Evolutionary conservation across 2,797 vertebrate species (phyloP), one percentile per base, ranked within the genome.

Genomic region (Stomatorhinus walkeri): DNA sequence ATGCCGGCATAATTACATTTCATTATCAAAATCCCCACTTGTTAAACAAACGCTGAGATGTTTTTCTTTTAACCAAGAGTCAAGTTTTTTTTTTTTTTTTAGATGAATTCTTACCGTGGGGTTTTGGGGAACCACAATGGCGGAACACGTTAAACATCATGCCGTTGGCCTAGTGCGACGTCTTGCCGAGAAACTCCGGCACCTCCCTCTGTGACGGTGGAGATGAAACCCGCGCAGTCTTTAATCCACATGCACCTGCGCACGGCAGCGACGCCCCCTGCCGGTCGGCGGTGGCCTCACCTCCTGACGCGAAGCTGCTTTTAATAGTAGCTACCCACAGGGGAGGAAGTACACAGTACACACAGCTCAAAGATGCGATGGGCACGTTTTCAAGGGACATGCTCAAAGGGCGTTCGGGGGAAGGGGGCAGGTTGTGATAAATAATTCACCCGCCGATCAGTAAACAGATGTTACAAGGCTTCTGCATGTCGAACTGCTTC

Each of bases 1-100:
- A 88, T 91, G 88, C 90, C 89, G 87, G 88, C 90, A 91, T 92
- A 92, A 93, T 93, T 93, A 91, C 88, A 90, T 91, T 92, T 92
- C 85, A 93, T 94, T 92, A 94, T 92, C 24, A 5, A 91, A 90
- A 93, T 56, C 90, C 90, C 89, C 87, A 91, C 90, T 91, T 87
- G 64, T 56, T 46, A 43, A 8, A 76, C 85, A 8, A 76, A 59
- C 61, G n/a, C n/a, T 28, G 51, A 89, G 48, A 68, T 16, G 36
- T 72, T 4, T 43, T 43, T 24, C 88, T 24, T 88, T 76, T 76
- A 54, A 19, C 49, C 9, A 40, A 76, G 48, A 76, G 36, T 72
- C 49, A 24, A 86, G 56, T 72, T 51, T 14, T 51, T 52, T 52
- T 52, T 14, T 54, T 54, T 54, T n/a, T 43, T 22, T 19, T n/a